Evolutionary conservation across 2,113 vertebrate species (phyloP).

Genomic region (Eolophus roseicapilla): DNA sequence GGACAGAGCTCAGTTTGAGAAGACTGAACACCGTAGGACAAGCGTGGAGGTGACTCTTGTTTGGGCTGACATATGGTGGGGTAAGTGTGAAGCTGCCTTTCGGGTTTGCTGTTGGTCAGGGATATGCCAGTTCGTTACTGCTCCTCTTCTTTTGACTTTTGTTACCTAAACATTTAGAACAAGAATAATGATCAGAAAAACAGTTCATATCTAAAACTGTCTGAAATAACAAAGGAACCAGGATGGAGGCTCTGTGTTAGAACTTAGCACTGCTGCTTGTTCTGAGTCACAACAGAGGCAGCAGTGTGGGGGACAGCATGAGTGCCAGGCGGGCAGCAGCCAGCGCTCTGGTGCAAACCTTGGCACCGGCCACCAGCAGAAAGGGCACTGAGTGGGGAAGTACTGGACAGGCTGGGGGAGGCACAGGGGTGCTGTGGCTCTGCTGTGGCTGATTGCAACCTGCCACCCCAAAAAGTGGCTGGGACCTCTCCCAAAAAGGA

Average conservation of each 20-base stretch:
- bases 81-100: neutral
- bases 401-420: neutral
- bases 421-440: neutral
- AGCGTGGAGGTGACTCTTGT: neutral
- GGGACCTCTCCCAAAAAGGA: neutral
- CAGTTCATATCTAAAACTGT: neutral
- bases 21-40: neutral
- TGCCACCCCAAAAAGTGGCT: neutral
- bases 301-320: neutral
- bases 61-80: neutral
- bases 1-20: neutral
- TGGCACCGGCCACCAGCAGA: fast-evolving
- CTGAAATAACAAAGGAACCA: neutral
- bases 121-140: fast-evolving
- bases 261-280: neutral
- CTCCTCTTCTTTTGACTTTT: neutral
- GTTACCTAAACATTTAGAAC: neutral
- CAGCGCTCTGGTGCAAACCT: neutral
- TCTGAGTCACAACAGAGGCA: neutral
- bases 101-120: neutral
- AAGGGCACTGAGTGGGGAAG: neutral
- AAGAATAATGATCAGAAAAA: neutral
- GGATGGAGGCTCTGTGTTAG: neutral
- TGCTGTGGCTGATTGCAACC: neutral
- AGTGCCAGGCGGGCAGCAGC: neutral